Evolutionary conservation across 2,888 invertebrate species (phyloP).

Genomic region (Peribatodes rhomboidaria): DNA sequence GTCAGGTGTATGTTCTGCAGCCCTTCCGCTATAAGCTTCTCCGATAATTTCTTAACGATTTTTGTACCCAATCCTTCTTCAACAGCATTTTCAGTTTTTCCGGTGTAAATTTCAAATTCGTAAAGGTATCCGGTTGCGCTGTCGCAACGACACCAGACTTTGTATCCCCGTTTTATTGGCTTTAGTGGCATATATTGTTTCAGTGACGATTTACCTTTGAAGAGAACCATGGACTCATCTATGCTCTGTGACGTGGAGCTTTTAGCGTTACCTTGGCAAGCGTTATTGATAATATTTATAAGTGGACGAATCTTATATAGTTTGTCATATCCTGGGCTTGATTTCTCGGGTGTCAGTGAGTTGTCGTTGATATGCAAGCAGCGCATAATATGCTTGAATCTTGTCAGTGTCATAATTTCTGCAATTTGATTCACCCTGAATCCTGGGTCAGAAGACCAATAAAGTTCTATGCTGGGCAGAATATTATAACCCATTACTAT

Average conservation of each 20-base stretch:
- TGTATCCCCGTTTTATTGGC: slow-evolving; percentile 36
- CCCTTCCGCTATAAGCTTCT: no score
- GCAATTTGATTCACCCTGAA: slow-evolving; percentile 41
- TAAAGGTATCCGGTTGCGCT: slow-evolving; percentile 37
- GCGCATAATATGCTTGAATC: slow-evolving; percentile 44
- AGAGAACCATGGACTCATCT: slow-evolving; percentile 48
- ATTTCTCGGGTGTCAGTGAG: slow-evolving; percentile 29
- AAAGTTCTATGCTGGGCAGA: slow-evolving; percentile 42
- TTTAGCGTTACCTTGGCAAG: slow-evolving; percentile 40
- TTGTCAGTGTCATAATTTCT: slow-evolving; percentile 34
- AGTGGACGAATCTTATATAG: slow-evolving; percentile 43
- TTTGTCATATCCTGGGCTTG: slow-evolving; percentile 37
- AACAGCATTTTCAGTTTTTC: slow-evolving; percentile 15
- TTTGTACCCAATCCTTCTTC: no score
- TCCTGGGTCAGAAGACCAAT: slow-evolving; percentile 44
- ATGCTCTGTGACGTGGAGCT: slow-evolving; percentile 42
- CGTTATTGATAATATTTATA: slow-evolving; percentile 16
- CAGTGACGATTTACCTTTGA: slow-evolving; percentile 42
- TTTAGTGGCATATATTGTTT: slow-evolving; percentile 43
- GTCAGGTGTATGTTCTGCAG: no score
- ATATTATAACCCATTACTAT: slow-evolving; percentile 37
- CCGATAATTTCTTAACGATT: no score
- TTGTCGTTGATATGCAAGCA: slow-evolving; percentile 46
- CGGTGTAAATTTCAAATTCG: slow-evolving; percentile 39
- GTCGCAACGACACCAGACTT: slow-evolving; percentile 36